Evolutionary conservation across 2,113 vertebrate genomes (phyloP), one percentile per base, ranked within the genome.

Genomic region (Channa maculata): DNA sequence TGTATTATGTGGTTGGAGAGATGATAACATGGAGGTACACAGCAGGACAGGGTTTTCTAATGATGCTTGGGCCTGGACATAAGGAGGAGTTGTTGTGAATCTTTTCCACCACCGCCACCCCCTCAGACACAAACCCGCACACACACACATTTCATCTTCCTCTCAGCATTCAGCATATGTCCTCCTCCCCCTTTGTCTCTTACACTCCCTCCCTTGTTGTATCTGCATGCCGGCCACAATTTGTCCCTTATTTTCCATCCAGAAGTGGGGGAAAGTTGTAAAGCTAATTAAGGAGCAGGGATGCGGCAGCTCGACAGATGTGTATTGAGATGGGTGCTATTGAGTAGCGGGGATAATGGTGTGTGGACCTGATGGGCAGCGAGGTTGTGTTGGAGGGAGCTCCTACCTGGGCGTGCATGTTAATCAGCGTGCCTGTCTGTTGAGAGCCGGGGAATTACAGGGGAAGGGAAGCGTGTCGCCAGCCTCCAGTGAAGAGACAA

Each of bases 361-460:
- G 82, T 82, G 88, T 45, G 80, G 84, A 80, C 78, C 82, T 74
- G 82, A 78, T 80, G 86, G 88, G 78, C 86, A 77, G 89, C 10
- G 69, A 87, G 79, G 66, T 63, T 78, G 89, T 85, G 85, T 89
- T 81, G 83, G 89, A 86, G 80, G 86, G 85, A 82, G 89, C 85
- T 78, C 76, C 77, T 90, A 91, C 89, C 91, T 91, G 88, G 88
- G 91, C 85, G 79, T 86, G 89, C 89, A 92, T 90, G 89, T 86
- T 91, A 90, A 92, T 92, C 88, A 91, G 86, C 10, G 51, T 7
- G 82, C 46, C 87, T 83, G 86, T 88, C 87, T 88, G 87, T 50
- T 12, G 82, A 87, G 86, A 86, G 79, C 79, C 13, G 65, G 74
- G 82, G 87, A 89, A 87, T 89, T 89, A 88, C 80, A 70, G 80